Percentiles rank a stretch among this genome's conserved stretches.
phyloP scores from a whole-genome alignment of 2,113 vertebrate genomes.

The Pterocles gutturalis region DNA sequence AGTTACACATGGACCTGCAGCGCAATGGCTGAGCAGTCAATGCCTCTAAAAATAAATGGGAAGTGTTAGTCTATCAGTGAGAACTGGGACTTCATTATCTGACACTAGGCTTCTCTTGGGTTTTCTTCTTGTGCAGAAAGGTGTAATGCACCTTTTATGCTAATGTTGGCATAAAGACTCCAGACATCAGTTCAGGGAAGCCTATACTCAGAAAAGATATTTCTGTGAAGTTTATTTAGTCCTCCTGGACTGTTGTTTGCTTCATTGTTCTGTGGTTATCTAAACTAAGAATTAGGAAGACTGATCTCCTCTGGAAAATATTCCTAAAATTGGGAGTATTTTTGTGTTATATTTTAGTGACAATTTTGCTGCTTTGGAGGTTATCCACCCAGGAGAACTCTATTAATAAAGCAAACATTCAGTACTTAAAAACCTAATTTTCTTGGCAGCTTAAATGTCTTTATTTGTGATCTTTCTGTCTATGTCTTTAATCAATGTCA shows the following conservation, averaged over 20 bases:
- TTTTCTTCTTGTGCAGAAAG: neutral
- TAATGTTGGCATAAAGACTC: neutral
- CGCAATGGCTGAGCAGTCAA: neutral
- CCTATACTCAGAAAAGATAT: neutral
- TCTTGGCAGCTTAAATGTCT: conserved; percentile 60
- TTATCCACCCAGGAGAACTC: neutral
- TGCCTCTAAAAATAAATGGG: neutral
- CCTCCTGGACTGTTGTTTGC: neutral
- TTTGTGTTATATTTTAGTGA: neutral
- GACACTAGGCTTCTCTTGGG: neutral
- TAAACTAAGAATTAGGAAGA: neutral
- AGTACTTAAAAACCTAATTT: conserved; percentile 14
- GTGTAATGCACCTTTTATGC: neutral
- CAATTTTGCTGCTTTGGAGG: conserved; percentile 11
- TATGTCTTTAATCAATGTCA: conserved; percentile 59
- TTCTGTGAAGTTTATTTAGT: neutral
- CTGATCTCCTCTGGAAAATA: neutral
- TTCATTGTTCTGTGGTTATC: neutral
- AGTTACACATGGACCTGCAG: neutral
- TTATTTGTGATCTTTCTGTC: conserved; percentile 61
- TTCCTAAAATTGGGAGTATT: neutral
- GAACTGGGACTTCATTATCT: neutral
- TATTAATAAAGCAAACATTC: neutral
- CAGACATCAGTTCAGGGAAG: neutral
- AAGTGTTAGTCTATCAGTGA: neutral